Evolutionary conservation across 2,113 vertebrate species (phyloP), one percentile per base, ranked within the genome.

Genomic region (Sterrhoptilus dennistouni): DNA sequence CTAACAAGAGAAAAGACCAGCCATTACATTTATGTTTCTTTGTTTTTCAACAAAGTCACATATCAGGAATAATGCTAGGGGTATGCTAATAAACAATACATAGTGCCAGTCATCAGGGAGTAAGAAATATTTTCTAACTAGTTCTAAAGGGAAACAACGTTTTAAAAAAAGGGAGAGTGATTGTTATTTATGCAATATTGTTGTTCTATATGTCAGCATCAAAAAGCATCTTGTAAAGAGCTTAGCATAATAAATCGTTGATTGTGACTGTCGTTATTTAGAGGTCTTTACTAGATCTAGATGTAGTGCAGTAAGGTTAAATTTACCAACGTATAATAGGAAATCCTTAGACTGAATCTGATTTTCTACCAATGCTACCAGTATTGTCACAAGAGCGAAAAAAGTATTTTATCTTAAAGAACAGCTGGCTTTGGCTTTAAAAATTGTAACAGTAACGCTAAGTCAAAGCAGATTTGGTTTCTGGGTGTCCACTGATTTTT

Each of bases 51-150:
- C 97, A 96, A 97, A 98, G 98, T 98, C 97, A 98, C 97, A 97
- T 98, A 97, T 98, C 97, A 98, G 96, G 93, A 98, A 92, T 97
- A 97, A 98, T 97, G 97, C 94, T 97, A 86, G 97, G 90, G 86
- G 84, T 97, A 98, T 98, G 97, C 97, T 98, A 98, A 98, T 98
- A 98, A 98, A 98, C 98, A 98, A 97, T 97, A 97, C 96, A 97
- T 97, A 98, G 97, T 95, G 97, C 95, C 95, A 97, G 97, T 97
- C 98, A 98, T 96, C 92, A 59, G 98, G 98, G 98, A 98, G 98
- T 95, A 97, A 98, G 98, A 98, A 98, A 98, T 98, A 98, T 98
- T 97, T 98, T 97, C 98, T 98, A 98, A 98, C 98, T 98, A 98
- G 98, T 98, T 98, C 98, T 98, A 98, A 98, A 98, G 98, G 97